Percentiles rank a stretch among this genome's conserved stretches.
Conservation (phyloP, 1,140 invertebrate genomes). For the Aplysia californica region DNA sequence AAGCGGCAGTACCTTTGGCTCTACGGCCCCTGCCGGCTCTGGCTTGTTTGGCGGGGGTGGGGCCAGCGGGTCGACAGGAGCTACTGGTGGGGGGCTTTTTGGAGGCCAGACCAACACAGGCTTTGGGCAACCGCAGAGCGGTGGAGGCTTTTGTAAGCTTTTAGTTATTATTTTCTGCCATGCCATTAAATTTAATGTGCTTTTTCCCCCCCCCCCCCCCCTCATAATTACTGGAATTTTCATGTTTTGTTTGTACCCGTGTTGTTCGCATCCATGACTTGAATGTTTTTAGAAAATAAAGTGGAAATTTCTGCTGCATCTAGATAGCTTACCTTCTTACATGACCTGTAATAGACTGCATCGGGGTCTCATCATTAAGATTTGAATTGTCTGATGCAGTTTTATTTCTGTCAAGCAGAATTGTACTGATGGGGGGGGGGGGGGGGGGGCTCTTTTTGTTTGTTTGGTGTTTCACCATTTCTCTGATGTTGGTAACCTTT, state of each 20-base stretch:
- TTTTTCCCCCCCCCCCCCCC: background rate
- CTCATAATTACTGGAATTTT: too few species aligned
- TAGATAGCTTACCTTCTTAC: background rate
- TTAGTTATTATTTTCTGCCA: background rate
- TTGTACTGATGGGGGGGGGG: too few species aligned
- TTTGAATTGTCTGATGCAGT: too few species aligned
- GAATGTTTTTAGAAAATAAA: background rate
- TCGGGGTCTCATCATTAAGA: too few species aligned
- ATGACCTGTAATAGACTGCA: too few species aligned
- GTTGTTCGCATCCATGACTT: background rate
- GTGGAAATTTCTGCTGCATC: background rate
- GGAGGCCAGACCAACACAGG: conserved; percentile 1
- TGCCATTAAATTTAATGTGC: background rate
- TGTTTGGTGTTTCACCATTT: too few species aligned
- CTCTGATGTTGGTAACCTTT: too few species aligned
- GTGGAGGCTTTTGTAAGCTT: conserved; percentile 25
- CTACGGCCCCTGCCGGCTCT: conserved; percentile 14
- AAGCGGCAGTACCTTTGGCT: conserved; percentile 42
- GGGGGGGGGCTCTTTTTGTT: too few species aligned
- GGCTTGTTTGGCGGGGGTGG: conserved; percentile 22
- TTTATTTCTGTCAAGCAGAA: too few species aligned
- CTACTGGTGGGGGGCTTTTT: conserved; percentile 27
- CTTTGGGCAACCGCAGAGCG: conserved; percentile 23
- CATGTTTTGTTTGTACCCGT: background rate
- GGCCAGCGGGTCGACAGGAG: conserved; percentile 24